Evolutionary conservation across 2,113 vertebrate species (phyloP).

Genomic region (Alectura lathami): DNA sequence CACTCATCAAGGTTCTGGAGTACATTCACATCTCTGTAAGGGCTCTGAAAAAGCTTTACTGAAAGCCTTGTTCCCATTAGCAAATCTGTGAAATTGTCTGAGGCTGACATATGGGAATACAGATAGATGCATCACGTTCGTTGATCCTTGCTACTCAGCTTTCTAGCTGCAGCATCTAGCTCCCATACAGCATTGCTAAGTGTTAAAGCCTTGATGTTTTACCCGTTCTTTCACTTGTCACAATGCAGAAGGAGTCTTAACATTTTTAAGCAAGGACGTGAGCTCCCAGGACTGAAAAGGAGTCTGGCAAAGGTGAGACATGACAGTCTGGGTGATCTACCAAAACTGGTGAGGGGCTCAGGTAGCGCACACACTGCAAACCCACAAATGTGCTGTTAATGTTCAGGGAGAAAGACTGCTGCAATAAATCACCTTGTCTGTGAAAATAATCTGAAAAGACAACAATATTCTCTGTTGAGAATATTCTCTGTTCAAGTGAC

Average conservation of each 20-base stretch:
- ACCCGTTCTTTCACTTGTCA: neutral
- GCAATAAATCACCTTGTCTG: neutral
- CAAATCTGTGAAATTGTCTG: conserved; percentile 37
- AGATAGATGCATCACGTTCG: neutral
- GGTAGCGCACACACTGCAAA: rapidly evolving
- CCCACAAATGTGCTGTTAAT: neutral
- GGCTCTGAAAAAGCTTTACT: neutral
- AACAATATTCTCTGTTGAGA: neutral
- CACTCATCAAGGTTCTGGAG: conserved; percentile 39
- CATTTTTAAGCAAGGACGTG: neutral
- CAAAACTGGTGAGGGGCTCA: neutral
- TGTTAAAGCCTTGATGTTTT: neutral
- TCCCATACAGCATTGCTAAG: neutral
- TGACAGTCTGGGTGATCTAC: neutral
- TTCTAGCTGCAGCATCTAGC: neutral
- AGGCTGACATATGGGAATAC: conserved; percentile 1
- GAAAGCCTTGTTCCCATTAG: conserved; percentile 34
- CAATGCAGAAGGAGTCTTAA: neutral
- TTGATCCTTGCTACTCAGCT: neutral
- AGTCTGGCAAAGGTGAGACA: neutral
- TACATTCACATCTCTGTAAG: conserved; percentile 33
- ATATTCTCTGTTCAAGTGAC: neutral
- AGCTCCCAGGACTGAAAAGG: neutral
- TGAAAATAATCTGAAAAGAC: neutral
- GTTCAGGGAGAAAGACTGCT: neutral